Base-by-base conservation (phyloP, 2,888 invertebrate species). In the Nebria brevicollis region DNA sequence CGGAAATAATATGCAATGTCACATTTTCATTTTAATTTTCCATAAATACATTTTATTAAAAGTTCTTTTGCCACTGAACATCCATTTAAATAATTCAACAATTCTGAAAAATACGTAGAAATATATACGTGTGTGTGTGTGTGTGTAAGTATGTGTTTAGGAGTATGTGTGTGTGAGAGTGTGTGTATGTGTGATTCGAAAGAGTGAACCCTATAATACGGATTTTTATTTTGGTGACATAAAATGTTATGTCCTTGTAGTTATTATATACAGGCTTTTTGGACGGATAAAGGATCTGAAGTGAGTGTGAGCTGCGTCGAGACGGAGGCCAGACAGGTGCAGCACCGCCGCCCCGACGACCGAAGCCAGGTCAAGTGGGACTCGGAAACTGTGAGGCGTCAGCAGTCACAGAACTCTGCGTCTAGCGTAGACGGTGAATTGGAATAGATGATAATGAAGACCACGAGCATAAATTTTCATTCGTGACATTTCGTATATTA, bases 301-400 rank as follows among this genome's bases (percentile, higher is more conserved):
- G 77, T 64, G 73, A 26, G 42, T 73, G 42, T 73, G 25, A 25
- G 25, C 68, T 68, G 41, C 73, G 73, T 42, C 77, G 77, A 72
- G 78, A 78, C 78, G 72, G 66, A 75, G 75, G 75, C 79, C 79
- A 79, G 79, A 79, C 79, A 79, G 79, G 79, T 79, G 79, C 75
- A 54, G 65, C n/a, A 64, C 54, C 77, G 72, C 65, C 77, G 77
- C 72, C 72, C 6, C 68, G n/a, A 70, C 25, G 13, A 13, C 26
- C 15, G 70, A 70, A 77, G 26, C 64, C 73, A 78, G 79, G 79
- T 79, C 79, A 79, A 79, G 79, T 79, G 73, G 73, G 66, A 26
- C 54, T 54, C 54, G 54, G 54, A 54, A 13, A 54, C 66, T 79
- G 34, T 74, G 65, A 79, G 79, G 26, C 79, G 66, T 72, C 15